Evolutionary conservation across 2,888 invertebrate species (phyloP).

Genomic region (Mythimna albipuncta): DNA sequence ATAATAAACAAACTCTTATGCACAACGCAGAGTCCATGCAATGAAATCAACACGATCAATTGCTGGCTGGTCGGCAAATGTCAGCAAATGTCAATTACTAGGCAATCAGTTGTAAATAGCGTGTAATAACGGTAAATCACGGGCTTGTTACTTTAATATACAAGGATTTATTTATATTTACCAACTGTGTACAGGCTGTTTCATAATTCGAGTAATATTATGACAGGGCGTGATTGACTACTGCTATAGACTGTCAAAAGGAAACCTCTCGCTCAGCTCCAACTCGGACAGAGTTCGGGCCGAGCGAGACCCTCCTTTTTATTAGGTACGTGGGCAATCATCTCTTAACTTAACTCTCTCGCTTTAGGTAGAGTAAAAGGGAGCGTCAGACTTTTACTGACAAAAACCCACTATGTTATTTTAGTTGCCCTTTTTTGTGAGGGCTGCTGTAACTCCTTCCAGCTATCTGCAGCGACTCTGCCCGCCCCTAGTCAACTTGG

Average conservation of each 20-base stretch:
- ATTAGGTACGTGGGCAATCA: too few species aligned
- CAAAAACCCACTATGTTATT: too few species aligned
- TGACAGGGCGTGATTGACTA: slow-evolving; percentile 8
- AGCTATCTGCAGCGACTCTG: too few species aligned
- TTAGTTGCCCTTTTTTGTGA: too few species aligned
- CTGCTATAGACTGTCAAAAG: not conserved
- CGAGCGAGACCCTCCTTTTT: too few species aligned
- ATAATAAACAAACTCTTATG: slow-evolving; percentile 30
- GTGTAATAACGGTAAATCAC: slow-evolving; percentile 75
- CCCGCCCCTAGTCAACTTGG: too few species aligned
- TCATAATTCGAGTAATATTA: slow-evolving; percentile 7
- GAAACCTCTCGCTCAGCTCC: too few species aligned
- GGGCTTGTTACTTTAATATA: slow-evolving; percentile 68
- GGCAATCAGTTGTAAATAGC: slow-evolving; percentile 75
- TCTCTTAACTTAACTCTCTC: too few species aligned
- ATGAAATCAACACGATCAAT: slow-evolving; percentile 62
- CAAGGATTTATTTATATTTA: slow-evolving; percentile 50
- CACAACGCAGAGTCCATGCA: slow-evolving; percentile 31
- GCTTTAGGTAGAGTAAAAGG: too few species aligned
- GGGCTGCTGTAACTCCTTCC: too few species aligned
- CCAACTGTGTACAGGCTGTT: slow-evolving; percentile 11
- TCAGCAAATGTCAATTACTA: slow-evolving; percentile 77
- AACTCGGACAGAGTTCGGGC: not conserved
- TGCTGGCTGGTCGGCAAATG: slow-evolving; percentile 69
- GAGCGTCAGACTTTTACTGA: too few species aligned